A percentile compares a stretch with the other conserved stretches of the same genome.
Conservation (phyloP, 2,797 vertebrate species). For the Hoplostethus atlanticus region DNA sequence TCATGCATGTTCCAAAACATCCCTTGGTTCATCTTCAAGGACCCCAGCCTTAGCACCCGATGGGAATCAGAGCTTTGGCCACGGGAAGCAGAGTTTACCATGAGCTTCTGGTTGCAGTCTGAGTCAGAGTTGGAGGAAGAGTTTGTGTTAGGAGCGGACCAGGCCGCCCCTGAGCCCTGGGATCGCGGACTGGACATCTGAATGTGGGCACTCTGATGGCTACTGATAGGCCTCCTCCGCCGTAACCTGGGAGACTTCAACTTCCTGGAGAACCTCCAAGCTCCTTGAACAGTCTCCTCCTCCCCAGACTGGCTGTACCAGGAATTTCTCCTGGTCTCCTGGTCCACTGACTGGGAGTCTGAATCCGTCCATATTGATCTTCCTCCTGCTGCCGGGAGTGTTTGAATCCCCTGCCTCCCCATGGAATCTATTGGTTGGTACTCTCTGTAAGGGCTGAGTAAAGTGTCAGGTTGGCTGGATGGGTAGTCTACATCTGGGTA, state of each 20-base stretch:
- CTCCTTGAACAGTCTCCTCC: slow-evolving; percentile 31
- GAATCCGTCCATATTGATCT: slow-evolving; percentile 31
- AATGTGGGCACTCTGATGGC: slow-evolving; percentile 24
- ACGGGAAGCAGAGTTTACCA: slow-evolving; percentile 50
- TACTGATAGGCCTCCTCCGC: slow-evolving; percentile 61
- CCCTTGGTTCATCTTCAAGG: slow-evolving; percentile 65
- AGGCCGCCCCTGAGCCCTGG: neutral
- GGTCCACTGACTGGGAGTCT: slow-evolving; percentile 32
- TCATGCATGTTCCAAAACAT: slow-evolving; percentile 58
- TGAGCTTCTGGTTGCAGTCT: slow-evolving; percentile 42
- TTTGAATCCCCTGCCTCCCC: slow-evolving; percentile 11
- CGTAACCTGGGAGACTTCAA: slow-evolving; percentile 71
- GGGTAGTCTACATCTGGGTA: slow-evolving; percentile 76
- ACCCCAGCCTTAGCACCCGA: slow-evolving; percentile 70
- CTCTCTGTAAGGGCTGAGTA: slow-evolving; percentile 14
- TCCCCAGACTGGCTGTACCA: slow-evolving; percentile 43
- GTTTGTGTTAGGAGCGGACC: slow-evolving; percentile 34
- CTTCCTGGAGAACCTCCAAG: slow-evolving; percentile 53
- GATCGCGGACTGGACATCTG: slow-evolving; percentile 23
- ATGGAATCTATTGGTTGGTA: slow-evolving; percentile 19
- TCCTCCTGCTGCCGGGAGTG: neutral
- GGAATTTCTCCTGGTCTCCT: slow-evolving; percentile 43
- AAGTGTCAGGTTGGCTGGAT: slow-evolving; percentile 33
- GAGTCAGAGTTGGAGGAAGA: slow-evolving; percentile 71
- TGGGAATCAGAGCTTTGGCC: slow-evolving; percentile 50